These are phyloP conservation scores for Cacoxenus indagator DNA, from an alignment of 2,888 invertebrate genomes.

Conservation along the genomic window DNA sequence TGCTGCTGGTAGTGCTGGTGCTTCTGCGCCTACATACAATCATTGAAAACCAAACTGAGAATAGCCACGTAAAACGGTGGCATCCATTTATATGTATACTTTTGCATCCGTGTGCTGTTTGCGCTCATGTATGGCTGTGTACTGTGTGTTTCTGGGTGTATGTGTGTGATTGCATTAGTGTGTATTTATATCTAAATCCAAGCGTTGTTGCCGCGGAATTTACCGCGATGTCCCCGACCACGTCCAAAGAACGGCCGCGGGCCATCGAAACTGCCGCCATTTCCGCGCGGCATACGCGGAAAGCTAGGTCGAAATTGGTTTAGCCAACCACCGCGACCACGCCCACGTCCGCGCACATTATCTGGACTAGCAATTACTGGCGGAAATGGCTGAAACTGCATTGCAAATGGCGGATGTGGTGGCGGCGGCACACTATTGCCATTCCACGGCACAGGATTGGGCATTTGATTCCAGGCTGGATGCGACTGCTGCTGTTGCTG, in stretches of 20 bases:
- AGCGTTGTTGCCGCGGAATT: slow-evolving; percentile 67
- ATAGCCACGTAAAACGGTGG: not conserved
- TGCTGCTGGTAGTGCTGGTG: too few relatives aligned
- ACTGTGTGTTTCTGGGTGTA: not conserved
- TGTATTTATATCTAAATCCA: slow-evolving; percentile 51
- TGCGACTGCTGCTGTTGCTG: slow-evolving; percentile 39
- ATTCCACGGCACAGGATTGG: slow-evolving; percentile 52
- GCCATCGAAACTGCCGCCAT: slow-evolving; percentile 42
- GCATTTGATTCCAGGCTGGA: slow-evolving; percentile 57
- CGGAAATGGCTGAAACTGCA: slow-evolving; percentile 33
- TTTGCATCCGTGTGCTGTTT: not conserved
- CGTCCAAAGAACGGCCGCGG: slow-evolving; percentile 47
- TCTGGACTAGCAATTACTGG: slow-evolving; percentile 37
- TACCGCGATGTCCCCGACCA: slow-evolving; percentile 61
- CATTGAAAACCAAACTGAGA: not conserved
- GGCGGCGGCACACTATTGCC: slow-evolving; percentile 45
- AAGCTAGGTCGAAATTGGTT: slow-evolving; percentile 51
- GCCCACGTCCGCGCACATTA: slow-evolving; percentile 46
- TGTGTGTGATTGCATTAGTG: not conserved
- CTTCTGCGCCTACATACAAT: not conserved
- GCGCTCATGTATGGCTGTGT: not conserved
- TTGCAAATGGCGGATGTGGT: slow-evolving; percentile 44
- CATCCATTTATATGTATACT: not conserved
- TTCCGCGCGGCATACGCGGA: slow-evolving; percentile 49
- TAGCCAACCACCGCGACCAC: slow-evolving; percentile 52